Evolutionary conservation across 2,888 invertebrate species (phyloP).

Genomic region (Chymomyza procnemis): DNA sequence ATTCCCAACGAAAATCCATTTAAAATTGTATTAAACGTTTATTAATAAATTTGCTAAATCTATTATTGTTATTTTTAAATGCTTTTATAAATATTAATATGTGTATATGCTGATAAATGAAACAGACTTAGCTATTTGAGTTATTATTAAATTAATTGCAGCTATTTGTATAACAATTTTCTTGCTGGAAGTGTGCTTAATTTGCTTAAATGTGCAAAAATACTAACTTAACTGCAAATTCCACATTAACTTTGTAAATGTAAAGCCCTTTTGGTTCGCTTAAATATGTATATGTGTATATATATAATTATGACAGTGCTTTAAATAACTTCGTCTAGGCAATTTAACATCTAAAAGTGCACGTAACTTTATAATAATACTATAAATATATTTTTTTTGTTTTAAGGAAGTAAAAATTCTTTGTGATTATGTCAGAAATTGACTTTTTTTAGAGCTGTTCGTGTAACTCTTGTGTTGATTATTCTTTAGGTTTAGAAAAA

Average conservation of each 20-base stretch:
- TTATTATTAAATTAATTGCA: not conserved
- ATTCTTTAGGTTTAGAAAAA: slow-evolving; percentile 46
- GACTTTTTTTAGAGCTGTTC: slow-evolving; percentile 43
- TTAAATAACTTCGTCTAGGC: not conserved
- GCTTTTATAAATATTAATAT: not conserved
- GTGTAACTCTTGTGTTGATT: slow-evolving; percentile 10
- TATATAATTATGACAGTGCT: not conserved
- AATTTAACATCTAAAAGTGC: slow-evolving; percentile 42
- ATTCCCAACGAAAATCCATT: not conserved
- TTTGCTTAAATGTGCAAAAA: slow-evolving; percentile 39
- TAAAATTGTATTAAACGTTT: not conserved
- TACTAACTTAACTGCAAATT: not conserved
- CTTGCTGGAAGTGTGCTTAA: not conserved
- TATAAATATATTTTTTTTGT: slow-evolving; percentile 34
- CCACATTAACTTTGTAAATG: slow-evolving; percentile 48
- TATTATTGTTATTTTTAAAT: slow-evolving; percentile 37
- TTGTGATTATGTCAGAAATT: slow-evolving; percentile 65
- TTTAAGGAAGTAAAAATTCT: slow-evolving; percentile 60
- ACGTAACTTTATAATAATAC: slow-evolving; percentile 34
- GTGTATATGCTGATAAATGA: not conserved
- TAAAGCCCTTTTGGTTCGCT: slow-evolving; percentile 50
- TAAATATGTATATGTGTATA: slow-evolving; percentile 24
- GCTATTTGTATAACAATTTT: not conserved
- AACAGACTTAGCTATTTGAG: not conserved
- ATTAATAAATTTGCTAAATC: slow-evolving; percentile 19